A percentile compares a stretch with the other conserved stretches of the same genome.
These are phyloP conservation scores for Cantharis rustica DNA, from an alignment of 2,888 invertebrate species.

Conservation along the genomic window DNA sequence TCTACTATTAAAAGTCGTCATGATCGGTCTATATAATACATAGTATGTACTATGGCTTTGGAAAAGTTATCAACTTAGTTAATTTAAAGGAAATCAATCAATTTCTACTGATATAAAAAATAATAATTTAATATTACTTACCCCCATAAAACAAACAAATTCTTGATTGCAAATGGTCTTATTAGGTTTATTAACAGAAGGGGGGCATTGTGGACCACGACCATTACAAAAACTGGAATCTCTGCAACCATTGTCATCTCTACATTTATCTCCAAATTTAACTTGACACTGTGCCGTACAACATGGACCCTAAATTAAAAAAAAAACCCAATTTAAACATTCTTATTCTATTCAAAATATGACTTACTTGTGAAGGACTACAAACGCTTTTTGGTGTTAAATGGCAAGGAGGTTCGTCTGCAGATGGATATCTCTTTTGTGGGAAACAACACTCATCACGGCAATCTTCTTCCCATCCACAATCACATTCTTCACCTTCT, in stretches of 20 bases:
- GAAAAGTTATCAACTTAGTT: no score
- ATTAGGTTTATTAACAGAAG: conserved; percentile 89
- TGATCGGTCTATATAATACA: no score
- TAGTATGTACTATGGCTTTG: no score
- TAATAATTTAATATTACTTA: conserved; percentile 59
- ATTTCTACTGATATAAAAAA: background rate
- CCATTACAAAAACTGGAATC: conserved; percentile 93
- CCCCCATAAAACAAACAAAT: conserved; percentile 96
- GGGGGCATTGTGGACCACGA: conserved; percentile 86
- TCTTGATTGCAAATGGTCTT: conserved; percentile 96
- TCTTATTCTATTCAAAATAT: background rate
- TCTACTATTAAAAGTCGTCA: no score
- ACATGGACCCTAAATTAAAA: conserved; percentile 80
- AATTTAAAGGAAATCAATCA: no score
- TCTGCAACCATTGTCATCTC: conserved; percentile 92
- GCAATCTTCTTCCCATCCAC: conserved; percentile 98
- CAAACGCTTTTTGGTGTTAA: conserved; percentile 79
- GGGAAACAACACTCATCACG: conserved; percentile 92
- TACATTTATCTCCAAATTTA: conserved; percentile 85
- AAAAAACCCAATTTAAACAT: background rate
- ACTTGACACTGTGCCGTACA: conserved; percentile 87
- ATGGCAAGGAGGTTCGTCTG: conserved; percentile 83
- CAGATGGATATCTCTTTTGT: conserved; percentile 78
- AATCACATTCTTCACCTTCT: conserved; percentile 97
- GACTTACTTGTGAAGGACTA: conserved; percentile 77